phyloP scores from a whole-genome alignment of 2,797 vertebrate species.

The Phoxinus dragarum region DNA sequence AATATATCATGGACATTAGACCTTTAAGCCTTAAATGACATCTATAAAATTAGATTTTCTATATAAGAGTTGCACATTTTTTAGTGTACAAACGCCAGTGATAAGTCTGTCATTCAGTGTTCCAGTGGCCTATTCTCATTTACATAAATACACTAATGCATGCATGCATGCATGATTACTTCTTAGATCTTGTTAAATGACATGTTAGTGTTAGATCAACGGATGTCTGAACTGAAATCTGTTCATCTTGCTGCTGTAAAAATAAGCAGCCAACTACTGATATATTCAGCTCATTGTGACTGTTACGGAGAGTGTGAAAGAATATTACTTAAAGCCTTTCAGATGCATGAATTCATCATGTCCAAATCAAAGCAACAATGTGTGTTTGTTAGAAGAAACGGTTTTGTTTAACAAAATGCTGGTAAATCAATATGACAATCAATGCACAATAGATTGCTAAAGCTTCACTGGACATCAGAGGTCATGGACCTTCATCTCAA shows the following conservation, averaged over 20 bases:
- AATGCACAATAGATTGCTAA: constrained; percentile 20
- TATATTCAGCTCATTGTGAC: neutral
- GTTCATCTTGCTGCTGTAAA: constrained; percentile 7
- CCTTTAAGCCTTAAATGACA: neutral
- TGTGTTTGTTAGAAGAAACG: constrained; percentile 39
- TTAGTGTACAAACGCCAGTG: neutral
- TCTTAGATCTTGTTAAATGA: neutral
- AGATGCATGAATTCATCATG: neutral
- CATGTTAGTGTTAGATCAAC: neutral
- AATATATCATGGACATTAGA: neutral
- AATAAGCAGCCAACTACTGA: neutral
- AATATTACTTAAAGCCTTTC: neutral
- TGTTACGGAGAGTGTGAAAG: neutral
- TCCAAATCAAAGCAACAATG: constrained; percentile 17
- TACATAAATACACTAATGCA: neutral
- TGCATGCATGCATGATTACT: neutral
- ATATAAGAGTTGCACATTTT: neutral
- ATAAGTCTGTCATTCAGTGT: neutral
- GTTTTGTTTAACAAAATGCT: constrained; percentile 36
- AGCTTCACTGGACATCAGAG: neutral
- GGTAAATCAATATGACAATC: constrained; percentile 37
- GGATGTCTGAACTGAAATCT: neutral
- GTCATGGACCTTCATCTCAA: constrained; percentile 17
- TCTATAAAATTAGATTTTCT: neutral
- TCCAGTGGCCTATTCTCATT: neutral